Percentiles rank a stretch among this genome's conserved stretches.
Evolutionary conservation across 2,797 vertebrate species (phyloP).

Genomic region (Salmo trutta): DNA sequence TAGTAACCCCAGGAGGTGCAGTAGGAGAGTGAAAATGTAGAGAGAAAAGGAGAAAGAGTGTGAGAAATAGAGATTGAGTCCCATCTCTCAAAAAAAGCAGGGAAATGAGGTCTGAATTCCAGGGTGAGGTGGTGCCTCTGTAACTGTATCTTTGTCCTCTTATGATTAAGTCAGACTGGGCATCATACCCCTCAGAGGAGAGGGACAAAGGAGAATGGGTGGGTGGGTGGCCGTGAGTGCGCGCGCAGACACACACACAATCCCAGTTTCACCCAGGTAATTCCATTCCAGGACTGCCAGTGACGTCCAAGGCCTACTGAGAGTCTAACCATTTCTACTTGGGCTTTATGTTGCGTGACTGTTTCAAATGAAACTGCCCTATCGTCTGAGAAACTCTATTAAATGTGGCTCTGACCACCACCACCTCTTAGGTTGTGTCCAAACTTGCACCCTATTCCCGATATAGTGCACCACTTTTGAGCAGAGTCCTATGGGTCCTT

Average conservation of each 20-base stretch:
- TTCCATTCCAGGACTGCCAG: conserved; percentile 57
- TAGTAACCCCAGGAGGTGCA: background rate
- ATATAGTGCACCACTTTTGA: too few species aligned
- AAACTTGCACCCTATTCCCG: conserved; percentile 21
- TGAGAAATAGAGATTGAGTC: too few species aligned
- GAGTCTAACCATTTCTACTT: conserved; percentile 66
- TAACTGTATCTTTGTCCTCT: background rate
- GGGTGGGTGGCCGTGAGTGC: background rate
- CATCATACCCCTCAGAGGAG: background rate
- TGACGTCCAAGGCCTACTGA: conserved; percentile 48
- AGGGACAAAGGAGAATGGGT: conserved; percentile 5
- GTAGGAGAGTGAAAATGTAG: too few species aligned
- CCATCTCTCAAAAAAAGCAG: background rate
- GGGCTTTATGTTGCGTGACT: conserved; percentile 71
- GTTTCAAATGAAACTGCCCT: conserved; percentile 71
- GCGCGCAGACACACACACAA: background rate
- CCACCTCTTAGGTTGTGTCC: conserved; percentile 13
- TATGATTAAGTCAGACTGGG: conserved; percentile 25
- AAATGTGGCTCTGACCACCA: conserved; percentile 66
- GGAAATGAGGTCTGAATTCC: background rate
- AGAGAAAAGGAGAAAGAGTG: too few species aligned
- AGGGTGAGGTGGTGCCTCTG: background rate
- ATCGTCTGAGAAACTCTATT: conserved; percentile 70
- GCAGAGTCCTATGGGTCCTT: too few species aligned
- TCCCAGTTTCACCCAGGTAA: conserved; percentile 53